These are phyloP conservation scores for Drosophila equinoxialis DNA, from an alignment of 1,140 invertebrate species.

Conservation along the genomic window DNA sequence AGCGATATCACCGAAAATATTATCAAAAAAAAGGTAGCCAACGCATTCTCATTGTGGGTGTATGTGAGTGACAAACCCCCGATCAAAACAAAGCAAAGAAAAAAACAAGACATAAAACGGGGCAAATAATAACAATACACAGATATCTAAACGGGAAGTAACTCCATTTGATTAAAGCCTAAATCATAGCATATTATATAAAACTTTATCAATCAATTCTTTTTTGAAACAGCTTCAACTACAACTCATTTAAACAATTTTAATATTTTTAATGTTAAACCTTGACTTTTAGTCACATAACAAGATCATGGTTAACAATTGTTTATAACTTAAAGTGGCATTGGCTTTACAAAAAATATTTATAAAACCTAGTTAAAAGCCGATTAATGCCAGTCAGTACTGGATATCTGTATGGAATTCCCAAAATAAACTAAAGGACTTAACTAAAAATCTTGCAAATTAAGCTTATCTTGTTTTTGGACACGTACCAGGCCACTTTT, in stretches of 20 bases:
- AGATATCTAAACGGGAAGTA: not conserved
- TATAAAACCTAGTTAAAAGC: not conserved
- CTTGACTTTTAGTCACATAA: not conserved
- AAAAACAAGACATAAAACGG: not conserved
- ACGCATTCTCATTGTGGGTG: not conserved
- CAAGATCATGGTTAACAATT: not conserved
- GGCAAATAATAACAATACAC: not conserved
- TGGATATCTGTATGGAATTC: too few species aligned
- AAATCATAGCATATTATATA: too few species aligned
- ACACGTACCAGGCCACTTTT: too few species aligned
- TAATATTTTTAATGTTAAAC: not conserved
- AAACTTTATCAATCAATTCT: too few species aligned
- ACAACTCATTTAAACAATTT: not conserved
- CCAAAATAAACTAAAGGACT: too few species aligned
- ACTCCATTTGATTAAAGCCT: not conserved
- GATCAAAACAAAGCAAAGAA: not conserved
- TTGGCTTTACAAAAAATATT: not conserved
- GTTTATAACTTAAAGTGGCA: not conserved
- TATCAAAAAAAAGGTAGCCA: too few species aligned
- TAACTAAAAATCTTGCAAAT: not conserved
- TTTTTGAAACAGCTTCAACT: not conserved
- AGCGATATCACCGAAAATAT: constrained; percentile 3
- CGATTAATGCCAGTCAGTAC: not conserved
- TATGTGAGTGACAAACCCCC: not conserved
- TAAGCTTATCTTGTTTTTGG: too few species aligned